Conservation (phyloP, 2,113 vertebrate species). For the Copsychus sechellarum region DNA sequence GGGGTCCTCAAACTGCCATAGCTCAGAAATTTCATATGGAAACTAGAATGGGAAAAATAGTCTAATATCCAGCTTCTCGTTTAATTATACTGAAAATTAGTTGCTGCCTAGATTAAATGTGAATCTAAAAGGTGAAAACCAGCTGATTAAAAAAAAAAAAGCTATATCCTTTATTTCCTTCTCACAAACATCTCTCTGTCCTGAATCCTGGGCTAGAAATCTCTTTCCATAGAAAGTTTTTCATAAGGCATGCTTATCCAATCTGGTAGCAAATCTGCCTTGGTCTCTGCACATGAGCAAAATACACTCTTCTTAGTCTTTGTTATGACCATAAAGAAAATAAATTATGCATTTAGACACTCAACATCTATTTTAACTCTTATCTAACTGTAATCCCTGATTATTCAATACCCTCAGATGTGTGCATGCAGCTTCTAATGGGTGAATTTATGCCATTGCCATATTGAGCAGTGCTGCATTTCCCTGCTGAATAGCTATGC, state of each 20-base stretch:
- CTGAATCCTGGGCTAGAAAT: neutral
- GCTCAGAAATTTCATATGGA: neutral
- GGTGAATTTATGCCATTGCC: neutral
- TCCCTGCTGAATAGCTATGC: neutral
- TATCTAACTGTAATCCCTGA: neutral
- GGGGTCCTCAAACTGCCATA: neutral
- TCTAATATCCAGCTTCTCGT: neutral
- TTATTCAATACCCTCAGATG: neutral
- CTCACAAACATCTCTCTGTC: neutral
- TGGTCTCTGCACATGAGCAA: neutral
- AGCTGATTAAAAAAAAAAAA: neutral
- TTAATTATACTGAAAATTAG: neutral
- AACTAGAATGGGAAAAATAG: neutral
- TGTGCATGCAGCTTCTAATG: neutral
- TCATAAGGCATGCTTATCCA: neutral
- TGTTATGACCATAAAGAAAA: neutral
- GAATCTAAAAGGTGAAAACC: neutral
- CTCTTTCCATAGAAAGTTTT: neutral
- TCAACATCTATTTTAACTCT: neutral
- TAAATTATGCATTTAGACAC: neutral
- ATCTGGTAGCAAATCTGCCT: neutral
- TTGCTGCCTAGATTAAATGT: neutral
- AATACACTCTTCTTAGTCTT: neutral
- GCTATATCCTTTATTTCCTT: neutral
- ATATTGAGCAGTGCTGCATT: neutral